Evolutionary conservation across 2,113 vertebrate genomes (phyloP).

Genomic region (Psophia crepitans): DNA sequence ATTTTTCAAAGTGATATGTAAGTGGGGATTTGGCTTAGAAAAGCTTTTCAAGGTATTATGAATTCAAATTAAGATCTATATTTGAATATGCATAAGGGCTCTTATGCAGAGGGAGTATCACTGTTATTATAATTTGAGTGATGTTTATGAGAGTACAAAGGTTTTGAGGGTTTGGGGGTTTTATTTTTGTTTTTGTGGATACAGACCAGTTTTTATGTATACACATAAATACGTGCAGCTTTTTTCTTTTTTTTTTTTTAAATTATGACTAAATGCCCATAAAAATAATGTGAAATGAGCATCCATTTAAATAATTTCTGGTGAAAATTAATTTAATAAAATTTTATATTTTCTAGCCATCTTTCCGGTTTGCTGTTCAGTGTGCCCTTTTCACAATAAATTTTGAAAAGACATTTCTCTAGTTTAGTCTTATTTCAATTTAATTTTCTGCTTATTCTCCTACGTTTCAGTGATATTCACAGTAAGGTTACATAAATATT

Average conservation of each 20-base stretch:
- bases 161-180: neutral
- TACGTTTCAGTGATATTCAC: neutral
- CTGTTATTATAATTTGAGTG: neutral
- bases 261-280: neutral
- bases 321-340: neutral
- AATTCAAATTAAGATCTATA: conserved; percentile 19
- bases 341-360: neutral
- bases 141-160: neutral
- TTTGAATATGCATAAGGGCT: conserved; percentile 25
- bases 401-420: neutral
- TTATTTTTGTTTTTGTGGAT: neutral
- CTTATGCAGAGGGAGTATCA: neutral
- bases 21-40: neutral
- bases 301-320: neutral
- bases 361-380: neutral
- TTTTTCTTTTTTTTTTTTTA: neutral
- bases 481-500: neutral
- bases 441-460: neutral
- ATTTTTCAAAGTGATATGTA: conserved; percentile 37
- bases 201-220: neutral
- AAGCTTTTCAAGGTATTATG: conserved; percentile 35
- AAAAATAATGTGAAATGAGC: neutral
- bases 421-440: neutral
- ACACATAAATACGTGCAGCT: neutral
- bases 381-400: neutral